Conservation (phyloP, 2,888 invertebrate species). For the Platerodrilus igneus region DNA sequence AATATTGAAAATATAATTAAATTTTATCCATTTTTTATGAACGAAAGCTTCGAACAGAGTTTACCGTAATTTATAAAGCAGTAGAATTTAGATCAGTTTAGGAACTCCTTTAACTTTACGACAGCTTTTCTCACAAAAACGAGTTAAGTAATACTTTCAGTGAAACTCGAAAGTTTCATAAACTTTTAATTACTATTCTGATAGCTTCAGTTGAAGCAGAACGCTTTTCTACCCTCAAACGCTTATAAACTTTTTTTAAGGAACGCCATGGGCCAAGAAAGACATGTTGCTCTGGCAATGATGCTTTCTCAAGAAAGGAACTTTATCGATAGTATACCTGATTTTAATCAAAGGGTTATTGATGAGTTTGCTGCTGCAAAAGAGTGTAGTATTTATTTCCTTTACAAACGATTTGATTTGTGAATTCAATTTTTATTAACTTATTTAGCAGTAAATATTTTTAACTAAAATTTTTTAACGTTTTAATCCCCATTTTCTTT, state of each 20-base stretch:
- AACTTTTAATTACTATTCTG: conserved; percentile 6
- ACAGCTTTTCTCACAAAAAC: neutral
- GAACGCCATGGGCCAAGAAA: conserved; percentile 3
- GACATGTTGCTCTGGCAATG: conserved; percentile 1
- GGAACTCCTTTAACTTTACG: neutral
- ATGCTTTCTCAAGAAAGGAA: no score
- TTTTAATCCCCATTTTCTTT: no score
- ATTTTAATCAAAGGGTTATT: conserved; percentile 7
- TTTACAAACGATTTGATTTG: no score
- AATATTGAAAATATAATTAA: no score
- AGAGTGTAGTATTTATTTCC: neutral
- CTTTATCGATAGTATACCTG: neutral
- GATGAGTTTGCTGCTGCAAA: conserved; percentile 5
- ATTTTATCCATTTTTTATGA: neutral
- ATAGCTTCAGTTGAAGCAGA: conserved; percentile 9
- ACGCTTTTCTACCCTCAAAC: conserved; percentile 7
- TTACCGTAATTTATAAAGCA: neutral
- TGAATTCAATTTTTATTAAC: no score
- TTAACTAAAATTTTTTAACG: no score
- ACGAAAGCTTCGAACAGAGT: conserved; percentile 2
- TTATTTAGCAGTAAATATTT: no score
- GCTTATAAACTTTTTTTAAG: conserved; percentile 6
- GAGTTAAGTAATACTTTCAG: neutral
- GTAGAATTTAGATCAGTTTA: neutral
- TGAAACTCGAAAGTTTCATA: conserved; percentile 2